phyloP scores from a whole-genome alignment of 2,888 invertebrate species.

The Homarus gammarus region DNA sequence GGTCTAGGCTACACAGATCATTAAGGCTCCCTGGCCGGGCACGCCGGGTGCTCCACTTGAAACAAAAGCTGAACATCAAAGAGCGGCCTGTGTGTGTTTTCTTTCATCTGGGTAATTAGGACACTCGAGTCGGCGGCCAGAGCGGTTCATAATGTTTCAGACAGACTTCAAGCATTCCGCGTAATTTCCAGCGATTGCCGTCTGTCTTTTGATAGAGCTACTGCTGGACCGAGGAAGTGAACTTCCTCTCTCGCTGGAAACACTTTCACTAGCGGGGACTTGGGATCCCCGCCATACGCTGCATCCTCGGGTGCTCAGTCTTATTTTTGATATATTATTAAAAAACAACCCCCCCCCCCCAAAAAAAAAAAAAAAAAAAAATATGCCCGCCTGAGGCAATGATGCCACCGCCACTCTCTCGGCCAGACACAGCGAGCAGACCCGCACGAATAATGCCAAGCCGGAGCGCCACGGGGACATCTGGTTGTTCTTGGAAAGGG shows the following conservation, averaged over 20 bases:
- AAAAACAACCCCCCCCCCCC: too few species aligned
- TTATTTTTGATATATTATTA: too few species aligned
- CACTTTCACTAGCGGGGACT: too few species aligned
- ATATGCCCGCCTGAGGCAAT: too few species aligned
- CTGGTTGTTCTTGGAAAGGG: not conserved
- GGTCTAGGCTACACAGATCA: constrained; percentile 24
- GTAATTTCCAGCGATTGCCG: constrained; percentile 39
- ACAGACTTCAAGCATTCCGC: constrained; percentile 46
- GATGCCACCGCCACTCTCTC: too few species aligned
- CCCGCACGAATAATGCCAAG: not conserved
- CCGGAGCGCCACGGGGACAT: not conserved
- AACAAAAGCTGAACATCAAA: constrained; percentile 48
- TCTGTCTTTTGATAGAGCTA: not conserved
- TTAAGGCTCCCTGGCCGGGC: constrained; percentile 3
- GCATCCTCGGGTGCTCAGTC: too few species aligned
- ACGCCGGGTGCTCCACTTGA: constrained; percentile 35
- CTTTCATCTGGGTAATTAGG: constrained; percentile 54
- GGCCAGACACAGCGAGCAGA: not conserved
- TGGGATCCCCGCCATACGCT: too few species aligned
- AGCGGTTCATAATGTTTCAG: constrained; percentile 47
- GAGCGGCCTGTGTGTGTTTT: constrained; percentile 43
- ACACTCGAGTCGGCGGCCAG: constrained; percentile 33
- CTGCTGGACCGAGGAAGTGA: too few species aligned
- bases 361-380: too few species aligned
- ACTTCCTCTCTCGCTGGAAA: too few species aligned